These are phyloP conservation scores for Bufo gargarizans DNA, from an alignment of 2,113 vertebrate genomes.

Conservation along the genomic window DNA sequence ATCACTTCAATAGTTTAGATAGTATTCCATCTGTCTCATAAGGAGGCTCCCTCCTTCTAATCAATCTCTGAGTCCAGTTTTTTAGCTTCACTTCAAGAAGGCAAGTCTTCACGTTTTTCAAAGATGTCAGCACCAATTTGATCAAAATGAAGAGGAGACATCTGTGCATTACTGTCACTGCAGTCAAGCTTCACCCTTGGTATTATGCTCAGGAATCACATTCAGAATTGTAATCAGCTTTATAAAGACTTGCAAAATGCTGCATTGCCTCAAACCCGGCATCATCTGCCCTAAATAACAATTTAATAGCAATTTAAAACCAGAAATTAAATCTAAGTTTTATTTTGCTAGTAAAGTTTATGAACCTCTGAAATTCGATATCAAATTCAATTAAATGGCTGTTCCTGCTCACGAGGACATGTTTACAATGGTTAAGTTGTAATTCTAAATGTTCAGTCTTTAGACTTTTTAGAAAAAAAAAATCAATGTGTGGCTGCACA, in stretches of 20 bases:
- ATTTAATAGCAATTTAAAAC: conserved; percentile 11
- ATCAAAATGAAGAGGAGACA: background rate
- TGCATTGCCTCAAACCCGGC: background rate
- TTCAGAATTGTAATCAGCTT: background rate
- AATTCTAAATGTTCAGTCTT: conserved; percentile 47
- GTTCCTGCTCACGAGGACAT: conserved; percentile 27
- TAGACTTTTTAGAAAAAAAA: conserved; percentile 30
- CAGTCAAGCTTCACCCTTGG: background rate
- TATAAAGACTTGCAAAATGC: conserved; percentile 16
- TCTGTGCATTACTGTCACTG: background rate
- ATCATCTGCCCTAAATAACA: conserved; percentile 16
- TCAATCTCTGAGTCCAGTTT: background rate
- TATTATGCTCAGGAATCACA: background rate
- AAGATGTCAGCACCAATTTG: background rate
- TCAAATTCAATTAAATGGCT: conserved; percentile 37
- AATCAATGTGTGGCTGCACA: conserved; percentile 40
- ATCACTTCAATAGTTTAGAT: background rate
- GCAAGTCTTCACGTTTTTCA: background rate
- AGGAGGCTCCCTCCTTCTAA: background rate
- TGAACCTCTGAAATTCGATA: conserved; percentile 37
- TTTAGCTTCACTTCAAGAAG: background rate
- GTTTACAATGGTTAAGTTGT: conserved; percentile 45
- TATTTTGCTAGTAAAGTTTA: conserved; percentile 44
- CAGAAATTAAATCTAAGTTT: conserved; percentile 20
- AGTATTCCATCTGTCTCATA: background rate